Base-by-base conservation (phyloP, 2,797 vertebrate genomes). In the Hapalemur alaotrensis region DNA sequence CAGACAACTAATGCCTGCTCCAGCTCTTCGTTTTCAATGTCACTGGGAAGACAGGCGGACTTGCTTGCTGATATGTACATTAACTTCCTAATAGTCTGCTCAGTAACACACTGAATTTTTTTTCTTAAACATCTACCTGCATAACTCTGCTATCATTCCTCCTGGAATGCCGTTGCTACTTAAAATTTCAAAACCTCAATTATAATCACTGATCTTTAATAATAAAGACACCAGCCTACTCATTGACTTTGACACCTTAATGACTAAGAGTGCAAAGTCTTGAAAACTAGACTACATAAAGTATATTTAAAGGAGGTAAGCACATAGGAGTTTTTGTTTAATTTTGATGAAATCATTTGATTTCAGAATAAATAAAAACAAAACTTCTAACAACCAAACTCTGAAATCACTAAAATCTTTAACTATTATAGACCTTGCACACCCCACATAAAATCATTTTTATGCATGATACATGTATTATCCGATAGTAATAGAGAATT, bases 141-240 rank as follows among this genome's bases (percentile, higher is more conserved):
- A 73, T 81, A 96, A 75, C 94, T 96, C 61, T 97, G 95, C 91
- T 95, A 90, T 88, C 94, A 96, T 90, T 96, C 89, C 76, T 97
- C 96, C 81, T 75, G 38, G 91, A 95, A 97, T 94, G 91, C 97
- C 95, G 94, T 9, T 81, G 94, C 97, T 95, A 86, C 95, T 97
- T 97, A 96, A 94, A 93, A 97, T 93, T 97, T 97, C 97, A 98
- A 98, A 97, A 97, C 96, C 96, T 97, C 89, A 98, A 96, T 97
- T 97, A 97, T 97, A 96, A 95, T 96, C 89, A 90, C 94, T 96
- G 95, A 97, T 97, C 94, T 97, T 98, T 97, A 97, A 95, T 97
- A 97, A 97, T 97, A 97, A 97, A 97, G 97, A 97, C 89, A 94
- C 30, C 96, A 97, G 89, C 98, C 97, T 93, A 98, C 97, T 96